phyloP scores from a whole-genome alignment of 2,797 vertebrate species.

The Malurus leucopterus region DNA sequence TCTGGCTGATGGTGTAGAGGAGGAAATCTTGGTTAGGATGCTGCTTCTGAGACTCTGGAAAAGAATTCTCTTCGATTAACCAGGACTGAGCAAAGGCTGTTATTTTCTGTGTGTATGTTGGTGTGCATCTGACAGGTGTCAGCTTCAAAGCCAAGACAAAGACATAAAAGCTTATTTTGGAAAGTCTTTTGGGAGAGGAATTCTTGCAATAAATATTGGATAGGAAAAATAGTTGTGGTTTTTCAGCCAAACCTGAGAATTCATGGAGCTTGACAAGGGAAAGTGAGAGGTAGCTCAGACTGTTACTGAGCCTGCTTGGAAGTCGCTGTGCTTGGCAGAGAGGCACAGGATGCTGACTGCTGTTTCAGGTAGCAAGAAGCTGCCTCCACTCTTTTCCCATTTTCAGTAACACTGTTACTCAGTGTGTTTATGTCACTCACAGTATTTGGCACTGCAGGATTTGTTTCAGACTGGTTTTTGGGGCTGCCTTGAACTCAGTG shows the following conservation, averaged over 20 bases:
- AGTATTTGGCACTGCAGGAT: neutral
- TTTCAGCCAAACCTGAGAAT: neutral
- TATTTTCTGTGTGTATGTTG: neutral
- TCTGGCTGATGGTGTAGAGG: neutral
- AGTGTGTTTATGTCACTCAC: neutral
- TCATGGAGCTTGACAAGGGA: neutral
- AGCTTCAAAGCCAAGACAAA: constrained; percentile 1
- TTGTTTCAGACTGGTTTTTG: neutral
- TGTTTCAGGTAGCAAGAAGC: neutral
- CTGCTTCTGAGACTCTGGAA: neutral
- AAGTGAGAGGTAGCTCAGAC: neutral
- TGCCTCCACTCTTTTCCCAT: neutral
- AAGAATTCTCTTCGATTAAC: neutral
- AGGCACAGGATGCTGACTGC: neutral
- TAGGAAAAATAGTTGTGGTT: neutral
- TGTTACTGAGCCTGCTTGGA: neutral
- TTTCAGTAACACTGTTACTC: neutral
- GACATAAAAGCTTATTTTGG: neutral
- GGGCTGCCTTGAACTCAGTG: neutral
- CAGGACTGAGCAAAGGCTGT: neutral
- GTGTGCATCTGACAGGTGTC: neutral
- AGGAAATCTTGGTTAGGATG: neutral
- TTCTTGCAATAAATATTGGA: neutral
- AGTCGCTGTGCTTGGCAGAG: neutral
- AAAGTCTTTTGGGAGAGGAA: neutral